These are phyloP conservation scores for Temnothorax nylanderi DNA, from an alignment of 1,140 invertebrate species.

Conservation along the genomic window DNA sequence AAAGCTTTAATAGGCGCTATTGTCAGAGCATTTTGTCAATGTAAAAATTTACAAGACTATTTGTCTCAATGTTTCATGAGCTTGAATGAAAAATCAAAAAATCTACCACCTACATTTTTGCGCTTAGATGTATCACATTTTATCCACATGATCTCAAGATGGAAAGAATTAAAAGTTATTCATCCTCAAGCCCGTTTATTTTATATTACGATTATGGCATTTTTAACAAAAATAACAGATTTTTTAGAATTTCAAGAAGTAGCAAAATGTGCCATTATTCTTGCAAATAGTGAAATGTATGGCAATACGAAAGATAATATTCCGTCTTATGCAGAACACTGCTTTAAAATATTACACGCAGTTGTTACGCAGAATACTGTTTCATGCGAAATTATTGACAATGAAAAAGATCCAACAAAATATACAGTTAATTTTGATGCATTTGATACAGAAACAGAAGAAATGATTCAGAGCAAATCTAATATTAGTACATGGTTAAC, in stretches of 20 bases:
- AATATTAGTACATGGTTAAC: not conserved
- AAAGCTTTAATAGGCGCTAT: slow-evolving; percentile 7
- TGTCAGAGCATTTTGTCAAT: slow-evolving; percentile 20
- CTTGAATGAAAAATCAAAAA: not conserved
- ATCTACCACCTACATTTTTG: slow-evolving; percentile 6
- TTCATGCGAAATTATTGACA: not conserved
- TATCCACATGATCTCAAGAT: slow-evolving; percentile 9
- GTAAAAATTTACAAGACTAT: slow-evolving; percentile 11
- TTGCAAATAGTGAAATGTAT: not conserved
- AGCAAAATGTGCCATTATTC: not conserved
- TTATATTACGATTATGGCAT: not conserved
- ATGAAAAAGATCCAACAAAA: not conserved
- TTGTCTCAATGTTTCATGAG: not conserved
- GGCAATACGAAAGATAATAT: not conserved
- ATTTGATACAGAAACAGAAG: not conserved
- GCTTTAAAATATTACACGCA: not conserved
- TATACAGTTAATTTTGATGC: not conserved
- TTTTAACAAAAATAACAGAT: not conserved
- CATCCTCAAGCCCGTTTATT: not conserved
- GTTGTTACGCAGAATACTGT: not conserved
- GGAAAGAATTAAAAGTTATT: not conserved
- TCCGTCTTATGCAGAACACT: not conserved
- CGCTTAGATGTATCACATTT: slow-evolving; percentile 22
- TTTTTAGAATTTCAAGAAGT: not conserved
- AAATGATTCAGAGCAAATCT: not conserved